These are phyloP conservation scores for Mizuhopecten yessoensis DNA, from an alignment of 1,140 invertebrate genomes.

Conservation along the genomic window DNA sequence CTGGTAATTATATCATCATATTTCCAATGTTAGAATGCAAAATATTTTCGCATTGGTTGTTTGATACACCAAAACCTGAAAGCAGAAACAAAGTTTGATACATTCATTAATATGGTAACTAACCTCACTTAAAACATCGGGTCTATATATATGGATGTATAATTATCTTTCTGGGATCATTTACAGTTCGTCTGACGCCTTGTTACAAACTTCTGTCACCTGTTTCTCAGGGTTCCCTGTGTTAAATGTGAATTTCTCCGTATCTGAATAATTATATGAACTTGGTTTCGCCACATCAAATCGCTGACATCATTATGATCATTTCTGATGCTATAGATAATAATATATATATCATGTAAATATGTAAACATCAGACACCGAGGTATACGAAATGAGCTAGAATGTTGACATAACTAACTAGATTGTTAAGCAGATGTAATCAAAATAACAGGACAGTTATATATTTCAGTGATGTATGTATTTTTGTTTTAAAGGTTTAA, in stretches of 20 bases:
- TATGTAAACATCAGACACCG: background rate
- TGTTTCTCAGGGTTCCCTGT: constrained; percentile 21
- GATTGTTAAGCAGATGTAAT: constrained; percentile 27
- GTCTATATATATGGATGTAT: background rate
- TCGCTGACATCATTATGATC: background rate
- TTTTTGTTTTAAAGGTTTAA: constrained; percentile 39
- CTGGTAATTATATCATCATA: too few relatives aligned
- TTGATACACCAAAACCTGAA: background rate
- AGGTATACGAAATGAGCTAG: constrained; percentile 9
- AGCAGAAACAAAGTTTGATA: background rate
- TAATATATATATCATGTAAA: background rate
- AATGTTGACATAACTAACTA: background rate
- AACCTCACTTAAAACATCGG: background rate
- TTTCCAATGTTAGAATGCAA: background rate
- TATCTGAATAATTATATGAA: background rate
- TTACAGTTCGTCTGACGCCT: background rate
- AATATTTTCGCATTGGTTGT: background rate
- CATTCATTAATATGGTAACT: constrained; percentile 7
- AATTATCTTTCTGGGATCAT: constrained; percentile 4
- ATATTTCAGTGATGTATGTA: constrained; percentile 35
- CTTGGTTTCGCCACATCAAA: background rate
- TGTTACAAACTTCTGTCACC: background rate
- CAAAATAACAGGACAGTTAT: constrained; percentile 28
- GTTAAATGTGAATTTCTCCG: background rate
- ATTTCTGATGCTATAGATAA: background rate